Evolutionary conservation across 2,888 invertebrate genomes (phyloP).

Genomic region (Apotomis capreana): DNA sequence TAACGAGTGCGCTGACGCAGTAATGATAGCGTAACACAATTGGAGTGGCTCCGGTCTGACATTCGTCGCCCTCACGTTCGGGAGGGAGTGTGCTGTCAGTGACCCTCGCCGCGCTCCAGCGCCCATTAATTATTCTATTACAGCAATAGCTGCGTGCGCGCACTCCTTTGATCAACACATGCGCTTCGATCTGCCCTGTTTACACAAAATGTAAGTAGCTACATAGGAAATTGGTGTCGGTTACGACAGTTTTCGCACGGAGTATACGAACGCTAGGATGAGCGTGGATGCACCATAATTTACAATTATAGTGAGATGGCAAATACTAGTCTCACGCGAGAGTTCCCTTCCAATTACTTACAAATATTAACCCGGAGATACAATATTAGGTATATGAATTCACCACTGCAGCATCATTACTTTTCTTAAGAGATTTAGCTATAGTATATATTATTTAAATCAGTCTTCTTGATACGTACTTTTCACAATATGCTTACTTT

Average conservation of each 20-base stretch:
- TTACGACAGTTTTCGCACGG: neutral
- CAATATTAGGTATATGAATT: constrained; percentile 6
- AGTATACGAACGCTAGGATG: neutral
- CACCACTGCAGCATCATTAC: neutral
- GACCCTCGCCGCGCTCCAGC: constrained; percentile 62
- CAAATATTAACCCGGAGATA: constrained; percentile 1
- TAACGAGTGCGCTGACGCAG: constrained; percentile 27
- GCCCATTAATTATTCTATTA: constrained; percentile 80
- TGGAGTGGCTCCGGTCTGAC: constrained; percentile 48
- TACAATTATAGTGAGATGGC: constrained; percentile 25
- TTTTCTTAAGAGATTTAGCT: no score
- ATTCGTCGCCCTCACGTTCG: constrained; percentile 48
- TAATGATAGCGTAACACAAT: constrained; percentile 33
- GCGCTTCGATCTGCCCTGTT: constrained; percentile 53
- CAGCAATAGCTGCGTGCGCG: constrained; percentile 68
- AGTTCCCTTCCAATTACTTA: constrained; percentile 29
- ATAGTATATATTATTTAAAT: no score
- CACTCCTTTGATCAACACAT: constrained; percentile 68
- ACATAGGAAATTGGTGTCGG: neutral
- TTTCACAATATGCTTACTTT: no score
- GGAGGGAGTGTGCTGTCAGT: constrained; percentile 64
- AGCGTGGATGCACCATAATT: constrained; percentile 23
- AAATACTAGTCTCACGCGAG: constrained; percentile 11
- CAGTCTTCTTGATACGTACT: no score
- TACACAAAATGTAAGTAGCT: constrained; percentile 18